Base-by-base conservation (phyloP, 2,797 vertebrate genomes). In the Borostomias antarcticus region DNA sequence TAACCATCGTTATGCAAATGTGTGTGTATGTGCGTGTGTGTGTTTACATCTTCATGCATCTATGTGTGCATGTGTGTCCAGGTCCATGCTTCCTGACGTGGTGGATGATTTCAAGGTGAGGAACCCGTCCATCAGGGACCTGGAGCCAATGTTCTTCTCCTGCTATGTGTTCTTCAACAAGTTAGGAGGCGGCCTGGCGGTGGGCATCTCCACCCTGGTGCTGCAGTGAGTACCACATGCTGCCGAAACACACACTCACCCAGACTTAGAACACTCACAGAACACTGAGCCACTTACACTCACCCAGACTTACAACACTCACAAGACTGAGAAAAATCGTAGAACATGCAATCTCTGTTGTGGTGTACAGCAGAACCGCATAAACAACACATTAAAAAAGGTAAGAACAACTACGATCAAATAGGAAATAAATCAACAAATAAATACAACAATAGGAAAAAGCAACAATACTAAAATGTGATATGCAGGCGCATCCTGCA, bases 91-190 rank as follows among this genome's bases (percentile, higher is more conserved):
- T 21, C 90, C 85, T 0, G 88, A 91, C 63, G 71, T 77, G 0
- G 79, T 88, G 43, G 89, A 89, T 3, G 87, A 91, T 59, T 91
- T 92, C 74, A 86, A 83, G 58, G 76, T 88, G 62, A 89, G 79
- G 76, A 87, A 91, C 68, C 79, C 84, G 5, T 30, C 45, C 23
- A 85, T 66, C 60, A 74, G 56, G 2, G 86, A 85, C 75, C 68
- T 88, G 62, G 89, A 92, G 58, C 66, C 90, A 25, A 69, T 91
- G 64, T 91, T 92, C 81, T 90, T 85, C 63, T 90, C 90, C 0
- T 89, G 88, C 69, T 91, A 77, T 0, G 85, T 89, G 53, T 91
- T 92, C 78, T 89, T 84, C 77, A 91, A 90, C 69, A 91, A 91
- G 74, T 85, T 90, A 40, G 87, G 83, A 7, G 83, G 86, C 3